phyloP scores from a whole-genome alignment of 2,888 invertebrate genomes.

The Branchellion lobata region DNA sequence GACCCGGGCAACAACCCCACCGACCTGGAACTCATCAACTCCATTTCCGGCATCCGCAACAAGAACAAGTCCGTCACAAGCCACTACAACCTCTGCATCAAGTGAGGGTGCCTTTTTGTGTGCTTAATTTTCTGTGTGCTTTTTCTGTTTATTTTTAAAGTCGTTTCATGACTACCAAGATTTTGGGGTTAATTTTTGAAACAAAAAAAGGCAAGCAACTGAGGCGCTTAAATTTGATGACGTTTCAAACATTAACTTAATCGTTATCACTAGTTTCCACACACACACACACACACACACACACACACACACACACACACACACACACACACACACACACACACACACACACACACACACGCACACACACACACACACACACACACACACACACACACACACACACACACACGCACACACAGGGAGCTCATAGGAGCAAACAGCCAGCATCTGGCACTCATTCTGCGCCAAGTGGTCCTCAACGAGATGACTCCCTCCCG shows the following conservation, averaged over 20 bases:
- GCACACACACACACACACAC: too few species aligned
- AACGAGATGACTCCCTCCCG: constrained; percentile 85
- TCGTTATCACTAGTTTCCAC: background rate
- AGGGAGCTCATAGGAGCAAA: constrained; percentile 85
- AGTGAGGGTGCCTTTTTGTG: constrained; percentile 58
- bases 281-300: background rate
- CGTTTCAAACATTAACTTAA: background rate
- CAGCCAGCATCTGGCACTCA: constrained; percentile 78
- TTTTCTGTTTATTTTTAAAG: background rate
- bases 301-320: background rate
- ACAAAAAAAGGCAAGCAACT: too few species aligned
- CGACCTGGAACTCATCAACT: constrained; percentile 78
- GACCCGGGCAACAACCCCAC: constrained; percentile 69
- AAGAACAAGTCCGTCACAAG: constrained; percentile 90
- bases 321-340: too few species aligned
- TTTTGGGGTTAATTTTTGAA: too few species aligned
- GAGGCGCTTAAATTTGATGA: too few species aligned
- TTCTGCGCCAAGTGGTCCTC: constrained; percentile 86
- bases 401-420: constrained; percentile 44
- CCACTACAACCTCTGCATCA: constrained; percentile 81
- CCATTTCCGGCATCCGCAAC: constrained; percentile 82
- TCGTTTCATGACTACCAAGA: background rate
- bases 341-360: too few species aligned
- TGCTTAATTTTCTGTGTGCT: background rate
- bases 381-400: constrained; percentile 9